phyloP scores from a whole-genome alignment of 2,888 invertebrate genomes.

The Nemotelus nigrinus region DNA sequence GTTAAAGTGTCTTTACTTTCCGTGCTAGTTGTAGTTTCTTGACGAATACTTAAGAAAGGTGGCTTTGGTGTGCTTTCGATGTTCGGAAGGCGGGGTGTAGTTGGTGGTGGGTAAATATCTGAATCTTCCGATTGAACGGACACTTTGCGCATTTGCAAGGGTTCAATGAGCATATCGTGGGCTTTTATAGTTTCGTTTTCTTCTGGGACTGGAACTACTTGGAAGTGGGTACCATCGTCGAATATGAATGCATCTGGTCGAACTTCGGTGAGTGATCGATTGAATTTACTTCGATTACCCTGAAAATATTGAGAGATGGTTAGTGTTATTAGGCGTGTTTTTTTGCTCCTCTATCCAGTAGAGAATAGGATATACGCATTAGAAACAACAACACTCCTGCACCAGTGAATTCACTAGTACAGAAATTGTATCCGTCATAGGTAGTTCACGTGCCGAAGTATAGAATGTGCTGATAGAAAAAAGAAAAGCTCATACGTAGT shows the following conservation, averaged over 20 bases:
- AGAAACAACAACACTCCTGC: too few species aligned
- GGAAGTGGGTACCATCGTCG: slow-evolving; percentile 72
- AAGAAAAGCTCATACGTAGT: too few species aligned
- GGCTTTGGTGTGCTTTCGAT: slow-evolving; percentile 60
- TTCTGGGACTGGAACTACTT: slow-evolving; percentile 75
- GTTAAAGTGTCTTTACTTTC: slow-evolving; percentile 65
- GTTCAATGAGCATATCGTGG: slow-evolving; percentile 61
- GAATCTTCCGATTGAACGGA: slow-evolving; percentile 65
- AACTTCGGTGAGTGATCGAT: slow-evolving; percentile 74
- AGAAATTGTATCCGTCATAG: too few species aligned
- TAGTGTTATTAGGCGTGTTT: too few species aligned
- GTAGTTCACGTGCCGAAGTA: too few species aligned
- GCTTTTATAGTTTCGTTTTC: slow-evolving; percentile 69
- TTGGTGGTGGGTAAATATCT: slow-evolving; percentile 56
- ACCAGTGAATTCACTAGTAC: too few species aligned
- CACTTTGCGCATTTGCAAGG: slow-evolving; percentile 56
- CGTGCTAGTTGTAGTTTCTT: slow-evolving; percentile 64
- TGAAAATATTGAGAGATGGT: not conserved
- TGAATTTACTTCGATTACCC: slow-evolving; percentile 64
- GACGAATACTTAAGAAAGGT: slow-evolving; percentile 62
- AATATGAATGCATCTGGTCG: slow-evolving; percentile 70
- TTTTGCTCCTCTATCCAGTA: too few species aligned
- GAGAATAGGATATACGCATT: too few species aligned
- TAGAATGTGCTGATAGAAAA: too few species aligned
- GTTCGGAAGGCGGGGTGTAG: slow-evolving; percentile 60